Evolutionary conservation across 2,888 invertebrate species (phyloP).

Genomic region (Smittia aterrima): DNA sequence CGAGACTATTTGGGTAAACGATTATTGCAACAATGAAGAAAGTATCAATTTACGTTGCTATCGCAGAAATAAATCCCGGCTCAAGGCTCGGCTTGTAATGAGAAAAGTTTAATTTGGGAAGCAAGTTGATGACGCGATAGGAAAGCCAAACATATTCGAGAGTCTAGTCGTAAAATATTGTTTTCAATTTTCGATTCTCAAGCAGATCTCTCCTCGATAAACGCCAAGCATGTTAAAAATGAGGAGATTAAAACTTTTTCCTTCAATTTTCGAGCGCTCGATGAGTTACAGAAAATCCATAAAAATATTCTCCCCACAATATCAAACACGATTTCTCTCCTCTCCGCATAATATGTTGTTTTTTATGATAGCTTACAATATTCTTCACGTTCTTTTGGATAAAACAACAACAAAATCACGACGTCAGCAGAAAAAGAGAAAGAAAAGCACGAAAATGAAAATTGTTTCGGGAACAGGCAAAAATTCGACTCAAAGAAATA

Average conservation of each 20-base stretch:
- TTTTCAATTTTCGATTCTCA: slow-evolving; percentile 15
- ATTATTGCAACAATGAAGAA: not conserved
- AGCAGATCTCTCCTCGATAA: slow-evolving; percentile 4
- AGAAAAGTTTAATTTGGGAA: slow-evolving; percentile 14
- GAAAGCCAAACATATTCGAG: not conserved
- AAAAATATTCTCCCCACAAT: not conserved
- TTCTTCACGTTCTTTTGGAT: not conserved
- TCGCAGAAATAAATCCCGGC: not conserved
- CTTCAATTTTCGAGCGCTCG: not conserved
- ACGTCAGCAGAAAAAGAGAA: slow-evolving; percentile 10
- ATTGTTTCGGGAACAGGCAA: slow-evolving; percentile 10
- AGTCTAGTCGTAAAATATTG: not conserved
- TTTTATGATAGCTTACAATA: slow-evolving; percentile 24
- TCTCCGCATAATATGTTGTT: not conserved
- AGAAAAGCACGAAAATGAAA: slow-evolving; percentile 26
- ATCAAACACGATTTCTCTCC: not conserved
- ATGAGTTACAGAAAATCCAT: not conserved
- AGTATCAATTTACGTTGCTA: slow-evolving; percentile 7
- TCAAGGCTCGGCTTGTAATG: slow-evolving; percentile 15
- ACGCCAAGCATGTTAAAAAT: slow-evolving; percentile 5
- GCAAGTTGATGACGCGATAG: not conserved
- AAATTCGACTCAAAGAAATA: slow-evolving; percentile 9
- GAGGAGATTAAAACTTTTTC: slow-evolving; percentile 25
- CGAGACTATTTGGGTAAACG: not conserved
- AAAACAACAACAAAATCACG: slow-evolving; percentile 27